These are phyloP conservation scores for Poecilia wingei DNA, from an alignment of 2,797 vertebrate genomes.

Conservation along the genomic window DNA sequence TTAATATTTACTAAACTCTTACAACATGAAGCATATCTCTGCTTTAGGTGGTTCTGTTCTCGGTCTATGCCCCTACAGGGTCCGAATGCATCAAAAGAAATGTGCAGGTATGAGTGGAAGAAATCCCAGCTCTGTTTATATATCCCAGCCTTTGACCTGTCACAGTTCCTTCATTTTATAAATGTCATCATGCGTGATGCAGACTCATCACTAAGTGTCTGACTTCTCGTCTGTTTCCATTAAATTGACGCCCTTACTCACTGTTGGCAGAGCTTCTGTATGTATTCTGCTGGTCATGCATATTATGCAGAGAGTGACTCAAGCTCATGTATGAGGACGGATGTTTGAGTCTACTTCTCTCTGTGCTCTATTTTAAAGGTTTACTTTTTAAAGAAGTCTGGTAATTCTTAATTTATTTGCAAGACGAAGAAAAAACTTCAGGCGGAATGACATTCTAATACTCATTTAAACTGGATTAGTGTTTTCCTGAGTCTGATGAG, in stretches of 20 bases:
- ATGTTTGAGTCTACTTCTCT: conserved; percentile 1
- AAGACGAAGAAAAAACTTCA: not conserved
- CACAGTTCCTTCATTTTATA: conserved; percentile 21
- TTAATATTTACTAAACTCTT: not conserved
- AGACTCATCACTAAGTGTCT: conserved; percentile 34
- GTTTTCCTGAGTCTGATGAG: conserved; percentile 20
- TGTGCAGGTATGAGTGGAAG: conserved; percentile 27
- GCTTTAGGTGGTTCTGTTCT: not conserved
- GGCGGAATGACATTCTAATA: conserved; percentile 32
- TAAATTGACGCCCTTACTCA: conserved; percentile 13
- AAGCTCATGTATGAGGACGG: not conserved
- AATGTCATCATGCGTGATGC: conserved; percentile 34
- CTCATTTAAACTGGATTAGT: conserved; percentile 42
- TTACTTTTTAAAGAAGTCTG: conserved; percentile 14
- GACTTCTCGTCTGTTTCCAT: conserved; percentile 24
- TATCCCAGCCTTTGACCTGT: conserved; percentile 11
- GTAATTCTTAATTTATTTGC: conserved; percentile 36
- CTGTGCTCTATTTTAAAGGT: conserved; percentile 7
- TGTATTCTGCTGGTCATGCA: conserved; percentile 10
- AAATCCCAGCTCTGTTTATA: conserved; percentile 22
- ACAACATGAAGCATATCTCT: not conserved
- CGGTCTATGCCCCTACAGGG: not conserved
- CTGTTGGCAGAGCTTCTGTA: conserved; percentile 1
- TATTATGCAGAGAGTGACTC: conserved; percentile 1
- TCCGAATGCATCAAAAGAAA: conserved; percentile 13